Percentiles rank a stretch among this genome's conserved stretches.
phyloP scores from a whole-genome alignment of 2,113 vertebrate species.

The Mustelus asterias region DNA sequence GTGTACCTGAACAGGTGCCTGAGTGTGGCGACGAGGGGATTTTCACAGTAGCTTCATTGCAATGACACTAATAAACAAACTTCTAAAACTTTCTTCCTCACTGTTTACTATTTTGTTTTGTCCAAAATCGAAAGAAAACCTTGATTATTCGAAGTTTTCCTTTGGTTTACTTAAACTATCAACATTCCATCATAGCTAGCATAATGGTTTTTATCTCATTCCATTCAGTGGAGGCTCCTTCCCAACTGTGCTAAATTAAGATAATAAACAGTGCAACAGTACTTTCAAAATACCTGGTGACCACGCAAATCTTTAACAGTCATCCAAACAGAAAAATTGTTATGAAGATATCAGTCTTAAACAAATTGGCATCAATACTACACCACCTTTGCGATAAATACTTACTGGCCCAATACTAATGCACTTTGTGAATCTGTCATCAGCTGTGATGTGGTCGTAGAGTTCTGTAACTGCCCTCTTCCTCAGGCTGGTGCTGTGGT shows the following conservation, averaged over 20 bases:
- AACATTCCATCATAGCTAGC: background rate
- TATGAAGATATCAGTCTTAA: background rate
- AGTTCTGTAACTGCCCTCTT: constrained; percentile 60
- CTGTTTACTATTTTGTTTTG: background rate
- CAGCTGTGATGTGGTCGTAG: constrained; percentile 79
- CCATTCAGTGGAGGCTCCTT: background rate
- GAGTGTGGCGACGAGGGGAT: too few relatives aligned
- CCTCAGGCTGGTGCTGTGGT: constrained; percentile 68
- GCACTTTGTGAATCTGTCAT: constrained; percentile 83
- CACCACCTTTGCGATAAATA: background rate
- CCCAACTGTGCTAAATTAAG: background rate
- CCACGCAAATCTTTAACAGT: background rate
- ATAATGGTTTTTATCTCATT: background rate
- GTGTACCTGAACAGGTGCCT: too few relatives aligned
- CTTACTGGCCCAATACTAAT: constrained; percentile 88
- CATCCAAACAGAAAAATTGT: background rate
- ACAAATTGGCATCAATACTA: background rate
- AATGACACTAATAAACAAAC: too few relatives aligned
- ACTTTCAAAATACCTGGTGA: background rate
- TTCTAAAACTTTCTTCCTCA: background rate
- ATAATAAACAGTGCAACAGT: background rate
- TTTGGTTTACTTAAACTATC: background rate
- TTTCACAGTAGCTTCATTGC: too few relatives aligned
- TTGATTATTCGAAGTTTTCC: background rate
- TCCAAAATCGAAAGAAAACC: background rate